Base-by-base conservation (phyloP, 1,140 invertebrate genomes). In the Ooceraea biroi region DNA sequence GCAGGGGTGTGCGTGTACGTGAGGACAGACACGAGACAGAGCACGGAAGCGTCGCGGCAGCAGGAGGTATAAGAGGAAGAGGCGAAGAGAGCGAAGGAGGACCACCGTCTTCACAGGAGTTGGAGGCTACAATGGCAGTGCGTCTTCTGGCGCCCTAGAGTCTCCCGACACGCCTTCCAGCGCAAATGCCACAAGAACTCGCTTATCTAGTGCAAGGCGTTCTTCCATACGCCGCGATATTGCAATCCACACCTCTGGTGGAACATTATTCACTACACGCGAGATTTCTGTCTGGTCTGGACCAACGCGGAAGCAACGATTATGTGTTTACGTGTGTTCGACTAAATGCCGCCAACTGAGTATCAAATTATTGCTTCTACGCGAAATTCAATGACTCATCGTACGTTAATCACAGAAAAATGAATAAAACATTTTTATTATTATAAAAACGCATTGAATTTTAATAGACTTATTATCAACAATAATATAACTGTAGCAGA, bases 61-160 rank as follows among this genome's bases (percentile, higher is more conserved):
- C 71, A 78, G 84, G 66, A 82, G 72, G 77, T 66, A 85, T 66
- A 84, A 19, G 14, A 68, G 41, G 52, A 50, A 44, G 72, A 82
- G 63, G 48, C 5, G 57, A 57, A 80, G 77, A 57, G 57, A 84
- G 66, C 57, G 85, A 71, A 46, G 72, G 76, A 60, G 78, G 63
- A 69, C 58, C 60, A 63, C 57, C 60, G 63, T 87, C 80, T 78
- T 83, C 83, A 57, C 25, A 84, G 84, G 69, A 84, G 83, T 90
- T 88, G 86, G 87, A 89, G 86, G 83, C 85, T 91, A 90, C 87
- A 89, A 86, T 91, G 76, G 90, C 89, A 91, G 90, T 92, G 91
- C 89, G 87, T 92, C 91, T 92, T 92, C 82, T 90, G 91, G 91
- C 91, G 91, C 91, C 91, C 83, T 73, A 50, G 73, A 86, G 91